These are phyloP conservation scores for Clarias gariepinus DNA, from an alignment of 2,113 vertebrate species.

Conservation along the genomic window DNA sequence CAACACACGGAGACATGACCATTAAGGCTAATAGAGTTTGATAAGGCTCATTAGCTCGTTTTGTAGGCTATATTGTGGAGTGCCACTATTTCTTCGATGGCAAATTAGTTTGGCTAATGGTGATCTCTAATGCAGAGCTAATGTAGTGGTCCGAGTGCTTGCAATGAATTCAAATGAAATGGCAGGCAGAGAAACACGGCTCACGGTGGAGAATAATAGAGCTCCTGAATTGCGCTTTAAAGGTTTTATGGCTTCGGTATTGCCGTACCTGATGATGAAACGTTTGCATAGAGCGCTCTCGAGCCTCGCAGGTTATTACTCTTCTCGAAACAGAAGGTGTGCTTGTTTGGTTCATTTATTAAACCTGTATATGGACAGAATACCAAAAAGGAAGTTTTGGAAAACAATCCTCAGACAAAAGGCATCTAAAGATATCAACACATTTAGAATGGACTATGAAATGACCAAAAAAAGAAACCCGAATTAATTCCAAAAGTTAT, in stretches of 20 bases:
- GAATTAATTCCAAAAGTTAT: neutral
- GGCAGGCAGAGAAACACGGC: neutral
- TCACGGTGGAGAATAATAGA: neutral
- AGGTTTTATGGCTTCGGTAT: slow-evolving; percentile 18
- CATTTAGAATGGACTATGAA: neutral
- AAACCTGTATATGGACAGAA: neutral
- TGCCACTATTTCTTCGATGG: slow-evolving; percentile 66
- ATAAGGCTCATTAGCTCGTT: slow-evolving; percentile 67
- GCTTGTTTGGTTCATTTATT: slow-evolving; percentile 10
- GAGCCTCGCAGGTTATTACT: neutral
- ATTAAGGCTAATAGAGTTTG: slow-evolving; percentile 68
- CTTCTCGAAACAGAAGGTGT: slow-evolving; percentile 3
- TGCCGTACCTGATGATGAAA: slow-evolving; percentile 12
- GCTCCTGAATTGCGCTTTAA: slow-evolving; percentile 18
- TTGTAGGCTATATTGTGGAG: slow-evolving; percentile 58
- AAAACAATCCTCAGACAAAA: neutral
- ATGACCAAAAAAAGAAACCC: neutral
- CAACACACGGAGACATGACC: slow-evolving; percentile 60
- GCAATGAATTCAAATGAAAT: slow-evolving; percentile 60
- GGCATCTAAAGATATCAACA: neutral
- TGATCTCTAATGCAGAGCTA: slow-evolving; percentile 72
- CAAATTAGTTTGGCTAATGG: slow-evolving; percentile 73
- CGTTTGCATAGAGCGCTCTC: neutral
- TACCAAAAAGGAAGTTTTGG: neutral
- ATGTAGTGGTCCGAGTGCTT: slow-evolving; percentile 69